phyloP scores from a whole-genome alignment of 1,140 invertebrate species.

The Drosophila persimilis region DNA sequence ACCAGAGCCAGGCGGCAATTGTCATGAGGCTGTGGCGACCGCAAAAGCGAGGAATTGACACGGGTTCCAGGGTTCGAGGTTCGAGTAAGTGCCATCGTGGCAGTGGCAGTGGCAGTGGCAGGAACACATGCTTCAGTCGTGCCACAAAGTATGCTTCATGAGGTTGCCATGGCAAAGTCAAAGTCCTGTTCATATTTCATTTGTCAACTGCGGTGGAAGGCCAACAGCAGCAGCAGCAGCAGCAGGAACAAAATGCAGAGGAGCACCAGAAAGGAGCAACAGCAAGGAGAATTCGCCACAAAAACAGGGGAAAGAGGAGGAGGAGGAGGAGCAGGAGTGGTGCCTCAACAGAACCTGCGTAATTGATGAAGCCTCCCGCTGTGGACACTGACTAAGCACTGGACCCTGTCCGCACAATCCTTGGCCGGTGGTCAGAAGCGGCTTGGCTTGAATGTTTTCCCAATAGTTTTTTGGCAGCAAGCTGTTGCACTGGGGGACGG shows the following conservation, averaged over 20 bases:
- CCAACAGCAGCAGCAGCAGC: neutral
- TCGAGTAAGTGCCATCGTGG: constrained; percentile 38
- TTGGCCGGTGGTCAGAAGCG: constrained; percentile 41
- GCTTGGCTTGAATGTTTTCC: constrained; percentile 26
- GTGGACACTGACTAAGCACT: constrained; percentile 73
- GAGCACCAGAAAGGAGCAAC: constrained; percentile 19
- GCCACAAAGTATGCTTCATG: constrained; percentile 30
- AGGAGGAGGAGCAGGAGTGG: too few relatives aligned
- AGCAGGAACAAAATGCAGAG: constrained; percentile 1
- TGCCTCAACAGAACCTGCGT: constrained; percentile 25
- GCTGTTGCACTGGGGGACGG: constrained; percentile 17
- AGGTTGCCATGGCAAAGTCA: constrained; percentile 33
- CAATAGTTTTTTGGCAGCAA: constrained; percentile 28
- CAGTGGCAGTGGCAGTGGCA: constrained; percentile 20
- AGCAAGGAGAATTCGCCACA: too few relatives aligned
- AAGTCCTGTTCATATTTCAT: constrained; percentile 74
- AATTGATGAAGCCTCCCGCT: constrained; percentile 70
- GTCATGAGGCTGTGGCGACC: constrained; percentile 42
- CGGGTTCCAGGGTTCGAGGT: constrained; percentile 34
- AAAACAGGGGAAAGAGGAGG: too few relatives aligned
- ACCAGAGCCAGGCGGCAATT: constrained; percentile 52
- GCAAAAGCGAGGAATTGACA: constrained; percentile 50
- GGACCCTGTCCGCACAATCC: constrained; percentile 47
- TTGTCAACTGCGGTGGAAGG: constrained; percentile 60
- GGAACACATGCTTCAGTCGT: constrained; percentile 41